Evolutionary conservation across 2,888 invertebrate genomes (phyloP).

Genomic region (Chalcis sispes): DNA sequence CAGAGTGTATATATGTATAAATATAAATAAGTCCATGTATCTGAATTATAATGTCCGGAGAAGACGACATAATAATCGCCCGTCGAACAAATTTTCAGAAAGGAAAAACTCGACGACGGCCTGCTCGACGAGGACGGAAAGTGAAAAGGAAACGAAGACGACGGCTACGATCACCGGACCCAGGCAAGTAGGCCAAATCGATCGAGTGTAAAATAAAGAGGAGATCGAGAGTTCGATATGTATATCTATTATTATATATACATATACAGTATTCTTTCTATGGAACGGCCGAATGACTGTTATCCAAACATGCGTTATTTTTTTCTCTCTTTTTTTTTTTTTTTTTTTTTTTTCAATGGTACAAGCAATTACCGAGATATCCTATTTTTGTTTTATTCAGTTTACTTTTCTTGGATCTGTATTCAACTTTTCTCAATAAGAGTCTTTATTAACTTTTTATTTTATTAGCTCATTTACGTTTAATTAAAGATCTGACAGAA

Average conservation of each 20-base stretch:
- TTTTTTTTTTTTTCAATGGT: not conserved
- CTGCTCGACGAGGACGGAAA: conserved; percentile 67
- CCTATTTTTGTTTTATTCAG: no score
- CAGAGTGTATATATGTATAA: no score
- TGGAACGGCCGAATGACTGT: conserved; percentile 31
- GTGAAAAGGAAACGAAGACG: conserved; percentile 70
- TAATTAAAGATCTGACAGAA: no score
- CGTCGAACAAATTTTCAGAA: conserved; percentile 66
- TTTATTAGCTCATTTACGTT: no score
- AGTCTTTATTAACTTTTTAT: no score
- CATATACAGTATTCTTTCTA: no score
- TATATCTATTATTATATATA: conserved; percentile 1
- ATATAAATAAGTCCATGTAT: no score
- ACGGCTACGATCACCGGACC: conserved; percentile 64
- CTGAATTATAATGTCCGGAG: no score
- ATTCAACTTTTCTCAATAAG: no score
- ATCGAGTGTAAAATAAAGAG: conserved; percentile 55
- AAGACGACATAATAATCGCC: no score
- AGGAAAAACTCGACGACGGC: conserved; percentile 66
- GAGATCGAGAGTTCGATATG: conserved; percentile 63
- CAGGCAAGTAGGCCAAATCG: conserved; percentile 68
- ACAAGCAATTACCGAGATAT: no score
- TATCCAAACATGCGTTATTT: conserved; percentile 42
- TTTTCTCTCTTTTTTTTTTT: not conserved
- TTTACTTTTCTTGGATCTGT: no score